Conservation (phyloP, 2,888 invertebrate species). For the Leucophora obtusa region DNA sequence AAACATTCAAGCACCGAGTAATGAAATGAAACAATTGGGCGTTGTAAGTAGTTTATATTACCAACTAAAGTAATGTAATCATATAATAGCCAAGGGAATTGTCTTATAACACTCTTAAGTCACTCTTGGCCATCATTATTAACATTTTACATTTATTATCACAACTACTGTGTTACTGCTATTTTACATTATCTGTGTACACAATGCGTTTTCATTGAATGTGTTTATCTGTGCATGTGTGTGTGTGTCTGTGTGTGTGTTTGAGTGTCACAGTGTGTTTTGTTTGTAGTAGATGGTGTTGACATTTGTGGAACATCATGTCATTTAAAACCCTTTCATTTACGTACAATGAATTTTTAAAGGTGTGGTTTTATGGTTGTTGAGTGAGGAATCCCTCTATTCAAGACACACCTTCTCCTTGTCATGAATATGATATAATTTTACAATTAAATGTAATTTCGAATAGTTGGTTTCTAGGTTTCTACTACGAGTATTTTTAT, state of each 20-base stretch:
- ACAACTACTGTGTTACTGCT: background rate
- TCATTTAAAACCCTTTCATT: slow-evolving; percentile 51
- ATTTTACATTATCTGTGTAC: background rate
- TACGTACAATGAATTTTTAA: slow-evolving; percentile 30
- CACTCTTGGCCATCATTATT: slow-evolving; percentile 23
- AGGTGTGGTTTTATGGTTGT: slow-evolving; percentile 32
- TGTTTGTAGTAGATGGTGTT: slow-evolving; percentile 18
- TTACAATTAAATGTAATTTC: slow-evolving; percentile 48
- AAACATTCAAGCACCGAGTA: background rate
- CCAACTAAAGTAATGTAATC: background rate
- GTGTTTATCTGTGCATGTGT: background rate
- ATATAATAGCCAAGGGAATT: slow-evolving; percentile 23
- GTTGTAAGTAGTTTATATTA: slow-evolving; percentile 15
- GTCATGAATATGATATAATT: slow-evolving; percentile 23
- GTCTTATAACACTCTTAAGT: background rate
- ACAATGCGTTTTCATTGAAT: slow-evolving; percentile 13
- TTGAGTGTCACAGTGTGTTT: background rate
- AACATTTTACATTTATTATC: slow-evolving; percentile 28
- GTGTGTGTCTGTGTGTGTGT: background rate
- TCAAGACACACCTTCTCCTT: slow-evolving; percentile 27
- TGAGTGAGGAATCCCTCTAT: background rate
- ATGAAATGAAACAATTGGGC: slow-evolving; percentile 8
- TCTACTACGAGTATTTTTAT: slow-evolving; percentile 7
- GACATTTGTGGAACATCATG: slow-evolving; percentile 35
- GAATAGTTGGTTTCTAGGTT: slow-evolving; percentile 13